Conservation (phyloP, 2,113 vertebrate genomes). For the Corythaixoides concolor region DNA sequence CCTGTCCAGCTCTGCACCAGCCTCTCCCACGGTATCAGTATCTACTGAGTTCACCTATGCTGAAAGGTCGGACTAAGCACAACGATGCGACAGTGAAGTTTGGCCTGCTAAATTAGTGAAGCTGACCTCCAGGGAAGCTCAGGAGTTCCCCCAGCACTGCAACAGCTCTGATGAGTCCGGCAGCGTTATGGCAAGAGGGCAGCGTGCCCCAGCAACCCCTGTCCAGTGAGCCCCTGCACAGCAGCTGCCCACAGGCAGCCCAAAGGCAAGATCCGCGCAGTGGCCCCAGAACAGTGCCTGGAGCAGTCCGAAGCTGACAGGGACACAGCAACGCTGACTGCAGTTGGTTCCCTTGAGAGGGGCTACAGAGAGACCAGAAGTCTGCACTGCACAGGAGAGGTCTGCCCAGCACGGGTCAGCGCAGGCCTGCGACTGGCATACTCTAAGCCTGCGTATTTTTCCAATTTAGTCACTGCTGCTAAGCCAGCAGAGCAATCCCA, state of each 20-base stretch:
- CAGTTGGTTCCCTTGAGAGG: rapidly evolving
- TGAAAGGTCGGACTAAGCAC: not conserved
- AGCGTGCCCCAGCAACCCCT: rapidly evolving
- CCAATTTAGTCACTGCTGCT: rapidly evolving
- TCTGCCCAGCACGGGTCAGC: not conserved
- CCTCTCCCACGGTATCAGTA: rapidly evolving
- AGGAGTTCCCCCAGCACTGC: not conserved
- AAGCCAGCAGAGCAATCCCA: not conserved
- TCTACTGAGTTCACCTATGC: rapidly evolving
- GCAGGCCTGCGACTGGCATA: not conserved
- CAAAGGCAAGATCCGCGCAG: rapidly evolving
- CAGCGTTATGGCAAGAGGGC: not conserved
- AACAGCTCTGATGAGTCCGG: too few relatives aligned
- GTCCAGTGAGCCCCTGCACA: rapidly evolving
- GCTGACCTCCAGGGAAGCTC: not conserved
- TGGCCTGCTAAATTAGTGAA: not conserved
- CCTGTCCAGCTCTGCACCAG: not conserved
- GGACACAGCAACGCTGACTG: rapidly evolving
- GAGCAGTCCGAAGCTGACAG: not conserved
- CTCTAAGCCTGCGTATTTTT: not conserved
- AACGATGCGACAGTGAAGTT: not conserved
- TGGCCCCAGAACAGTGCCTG: not conserved
- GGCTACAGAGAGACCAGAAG: not conserved
- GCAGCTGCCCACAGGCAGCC: not conserved
- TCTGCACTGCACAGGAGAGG: not conserved